Evolutionary conservation across 1,140 invertebrate species (phyloP).

Genomic region (Trichonephila clavipes): DNA sequence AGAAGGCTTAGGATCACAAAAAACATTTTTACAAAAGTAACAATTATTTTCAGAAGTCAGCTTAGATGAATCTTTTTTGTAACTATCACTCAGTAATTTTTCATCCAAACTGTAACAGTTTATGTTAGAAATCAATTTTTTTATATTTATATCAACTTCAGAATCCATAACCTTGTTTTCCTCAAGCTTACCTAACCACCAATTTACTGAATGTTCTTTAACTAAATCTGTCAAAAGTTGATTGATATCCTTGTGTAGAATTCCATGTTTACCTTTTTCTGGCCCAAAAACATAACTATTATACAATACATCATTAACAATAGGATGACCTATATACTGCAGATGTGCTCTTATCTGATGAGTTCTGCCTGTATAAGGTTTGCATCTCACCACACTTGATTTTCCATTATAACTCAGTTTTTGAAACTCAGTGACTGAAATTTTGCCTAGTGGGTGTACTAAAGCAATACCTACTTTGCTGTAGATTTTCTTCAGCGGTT

Average conservation of each 20-base stretch:
- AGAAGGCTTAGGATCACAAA: constrained; percentile 92
- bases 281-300: constrained; percentile 92
- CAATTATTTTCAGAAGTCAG: constrained; percentile 92
- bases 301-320: constrained; percentile 97
- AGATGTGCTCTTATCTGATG: constrained; percentile 99
- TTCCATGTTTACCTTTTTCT: constrained; percentile 93
- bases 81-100: background rate
- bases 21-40: constrained; percentile 94
- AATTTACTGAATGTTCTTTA: background rate
- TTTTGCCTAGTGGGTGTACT: constrained; percentile 92
- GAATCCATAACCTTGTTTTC: background rate
- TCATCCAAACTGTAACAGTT: background rate
- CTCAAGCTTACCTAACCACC: background rate
- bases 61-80: constrained; percentile 83
- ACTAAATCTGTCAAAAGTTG: constrained; percentile 30
- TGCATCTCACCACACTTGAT: constrained; percentile 94
- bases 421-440: constrained; percentile 93
- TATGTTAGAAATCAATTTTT: background rate
- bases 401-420: constrained; percentile 91
- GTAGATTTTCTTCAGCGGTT: constrained; percentile 96
- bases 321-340: constrained; percentile 95
- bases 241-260: constrained; percentile 25
- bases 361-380: constrained; percentile 95
- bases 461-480: constrained; percentile 97
- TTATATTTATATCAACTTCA: background rate